Evolutionary conservation across 2,113 vertebrate genomes (phyloP), one percentile per base, ranked within the genome.

Genomic region (Megalops atlanticus): DNA sequence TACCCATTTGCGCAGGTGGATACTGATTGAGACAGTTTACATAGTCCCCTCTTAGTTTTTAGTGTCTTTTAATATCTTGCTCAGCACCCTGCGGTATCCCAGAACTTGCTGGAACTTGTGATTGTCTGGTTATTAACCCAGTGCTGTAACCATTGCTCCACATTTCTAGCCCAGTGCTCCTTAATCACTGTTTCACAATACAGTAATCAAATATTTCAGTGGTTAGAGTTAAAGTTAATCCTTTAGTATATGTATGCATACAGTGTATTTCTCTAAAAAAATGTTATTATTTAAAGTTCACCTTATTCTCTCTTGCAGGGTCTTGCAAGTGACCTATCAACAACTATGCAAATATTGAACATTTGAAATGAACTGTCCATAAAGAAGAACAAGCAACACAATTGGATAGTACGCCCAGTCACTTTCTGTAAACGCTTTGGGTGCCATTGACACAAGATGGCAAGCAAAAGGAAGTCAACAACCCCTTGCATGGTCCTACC

Each of bases 401-500:
- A 58, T 33, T 27, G 52, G 21, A 58, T 40, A 47, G 39, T 11
- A 74, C 52, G 35, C 10, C 15, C 0, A 16, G 43, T 39, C 1
- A 35, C 54, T 54, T 11, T 24, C 31, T 52, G 4, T 18, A 31
- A 31, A 10, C 31, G 12, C 21, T 24, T n/a, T 69, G 11, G 15
- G 45, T 0, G 36, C n/a, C 11, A 0, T 40, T 31, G 36, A 38
- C 18, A 31, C 77, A 91, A 88, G 86, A 98, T 98, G 97, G 95
- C 97, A 83, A 98, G 97, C 92, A 95, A 96, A 90, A 91, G 97
- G 86, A 98, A 98, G 80, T 96, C 97, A 81, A 97, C 95, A 76
- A 95, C 91, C 15, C 97, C 97, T 0, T 97, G 97, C 89, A 98
- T 98, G 97, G 96, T 97, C 79, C 95, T 96, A 31, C 92, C 95